Conservation (phyloP, 1,140 invertebrate genomes). For the Plectrocnemia conspersa region DNA sequence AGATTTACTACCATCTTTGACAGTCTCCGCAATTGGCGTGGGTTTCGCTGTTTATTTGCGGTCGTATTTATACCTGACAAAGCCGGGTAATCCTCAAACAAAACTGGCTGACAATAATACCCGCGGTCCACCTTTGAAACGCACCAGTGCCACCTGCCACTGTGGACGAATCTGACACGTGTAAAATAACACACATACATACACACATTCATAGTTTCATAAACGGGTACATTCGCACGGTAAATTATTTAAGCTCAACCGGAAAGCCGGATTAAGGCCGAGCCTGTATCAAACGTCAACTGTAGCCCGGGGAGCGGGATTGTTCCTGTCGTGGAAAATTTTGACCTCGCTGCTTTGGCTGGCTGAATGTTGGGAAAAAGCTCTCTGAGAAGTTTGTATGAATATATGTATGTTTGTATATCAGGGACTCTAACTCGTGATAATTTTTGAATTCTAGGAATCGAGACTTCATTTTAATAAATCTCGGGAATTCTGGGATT, state of each 20-base stretch:
- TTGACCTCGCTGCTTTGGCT: no score
- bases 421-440: no score
- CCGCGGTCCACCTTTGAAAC: slow-evolving; percentile 5
- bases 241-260: slow-evolving; percentile 7
- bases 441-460: no score
- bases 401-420: no score
- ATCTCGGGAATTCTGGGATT: no score
- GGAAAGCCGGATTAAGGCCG: slow-evolving; percentile 5
- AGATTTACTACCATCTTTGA: no score
- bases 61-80: background rate
- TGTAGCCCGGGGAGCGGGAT: slow-evolving; percentile 3
- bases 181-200: background rate
- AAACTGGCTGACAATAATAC: slow-evolving; percentile 6
- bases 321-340: background rate
- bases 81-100: slow-evolving; percentile 1
- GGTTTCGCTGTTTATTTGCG: background rate
- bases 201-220: background rate
- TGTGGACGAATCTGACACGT: background rate
- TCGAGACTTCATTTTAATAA: no score
- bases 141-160: background rate
- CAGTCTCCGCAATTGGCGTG: background rate
- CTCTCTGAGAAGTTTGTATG: no score
- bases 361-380: no score
- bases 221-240: background rate
- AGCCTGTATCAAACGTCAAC: slow-evolving; percentile 10